Percentiles rank a stretch among this genome's conserved stretches.
Evolutionary conservation across 1,140 invertebrate genomes (phyloP).

Genomic region (Ctenoplectra terminalis): DNA sequence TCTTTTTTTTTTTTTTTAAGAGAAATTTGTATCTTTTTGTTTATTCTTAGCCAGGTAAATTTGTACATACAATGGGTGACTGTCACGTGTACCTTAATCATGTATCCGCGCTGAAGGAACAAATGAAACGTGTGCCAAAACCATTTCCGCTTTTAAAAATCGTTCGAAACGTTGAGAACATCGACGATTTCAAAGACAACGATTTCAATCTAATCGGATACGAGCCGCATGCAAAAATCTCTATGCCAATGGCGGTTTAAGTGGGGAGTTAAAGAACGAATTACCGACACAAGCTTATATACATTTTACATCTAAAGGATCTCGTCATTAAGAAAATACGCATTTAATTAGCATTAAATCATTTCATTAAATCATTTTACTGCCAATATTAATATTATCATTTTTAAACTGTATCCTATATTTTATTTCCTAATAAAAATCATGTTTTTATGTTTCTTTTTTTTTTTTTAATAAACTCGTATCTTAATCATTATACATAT

Average conservation of each 20-base stretch:
- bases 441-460: constrained; percentile 63
- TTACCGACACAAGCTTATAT: not conserved
- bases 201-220: constrained; percentile 96
- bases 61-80: constrained; percentile 98
- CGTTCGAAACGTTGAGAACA: constrained; percentile 87
- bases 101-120: constrained; percentile 91
- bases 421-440: constrained; percentile 77
- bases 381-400: too few relatives aligned
- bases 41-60: constrained; percentile 92
- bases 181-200: constrained; percentile 95
- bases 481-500: constrained; percentile 51
- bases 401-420: constrained; percentile 37
- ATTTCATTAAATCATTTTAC: constrained; percentile 46
- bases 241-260: constrained; percentile 98
- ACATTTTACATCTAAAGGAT: not conserved
- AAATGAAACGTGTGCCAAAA: constrained; percentile 91
- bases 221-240: constrained; percentile 94
- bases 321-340: not conserved
- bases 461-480: constrained; percentile 70
- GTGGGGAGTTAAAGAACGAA: not conserved
- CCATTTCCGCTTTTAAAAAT: constrained; percentile 94
- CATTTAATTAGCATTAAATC: not conserved
- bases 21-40: constrained; percentile 41
- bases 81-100: constrained; percentile 98
- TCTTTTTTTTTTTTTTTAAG: too few relatives aligned